Percentiles rank a stretch among this genome's conserved stretches.
Conservation (phyloP, 2,113 vertebrate species). For the Trochalopteron elliotii region DNA sequence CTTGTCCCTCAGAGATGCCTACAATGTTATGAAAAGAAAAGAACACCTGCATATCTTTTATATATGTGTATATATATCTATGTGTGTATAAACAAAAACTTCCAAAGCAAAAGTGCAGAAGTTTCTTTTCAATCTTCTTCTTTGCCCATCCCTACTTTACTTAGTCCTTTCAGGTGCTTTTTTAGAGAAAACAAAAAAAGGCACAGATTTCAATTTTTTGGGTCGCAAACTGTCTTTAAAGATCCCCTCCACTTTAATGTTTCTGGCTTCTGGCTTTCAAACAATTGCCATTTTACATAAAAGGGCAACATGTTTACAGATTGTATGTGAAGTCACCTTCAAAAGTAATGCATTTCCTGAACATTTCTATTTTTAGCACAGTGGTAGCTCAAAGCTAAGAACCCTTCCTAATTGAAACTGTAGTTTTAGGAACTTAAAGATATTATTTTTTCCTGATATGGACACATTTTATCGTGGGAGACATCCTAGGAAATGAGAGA, state of each 20-base stretch:
- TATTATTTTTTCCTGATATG: not conserved
- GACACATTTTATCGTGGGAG: not conserved
- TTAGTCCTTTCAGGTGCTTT: not conserved
- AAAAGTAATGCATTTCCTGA: conserved; percentile 30
- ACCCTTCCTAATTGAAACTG: not conserved
- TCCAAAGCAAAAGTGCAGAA: not conserved
- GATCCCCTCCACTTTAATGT: not conserved
- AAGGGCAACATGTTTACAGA: conserved; percentile 17
- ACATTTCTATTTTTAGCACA: not conserved
- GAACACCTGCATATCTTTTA: not conserved
- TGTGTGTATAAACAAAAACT: not conserved
- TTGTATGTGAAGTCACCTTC: conserved; percentile 1
- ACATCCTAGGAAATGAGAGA: not conserved
- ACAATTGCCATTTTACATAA: conserved; percentile 35
- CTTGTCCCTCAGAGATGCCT: not conserved
- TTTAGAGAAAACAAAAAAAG: not conserved
- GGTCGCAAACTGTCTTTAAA: not conserved
- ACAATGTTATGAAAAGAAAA: not conserved
- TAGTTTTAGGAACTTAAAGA: not conserved
- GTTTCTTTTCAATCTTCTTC: not conserved
- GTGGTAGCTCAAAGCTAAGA: not conserved
- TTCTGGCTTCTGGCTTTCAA: conserved; percentile 7
- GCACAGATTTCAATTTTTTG: not conserved
- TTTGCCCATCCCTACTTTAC: not conserved
- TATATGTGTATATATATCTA: fast-evolving